Evolutionary conservation across 2,797 vertebrate genomes (phyloP).

Genomic region (Microcaecilia unicolor): DNA sequence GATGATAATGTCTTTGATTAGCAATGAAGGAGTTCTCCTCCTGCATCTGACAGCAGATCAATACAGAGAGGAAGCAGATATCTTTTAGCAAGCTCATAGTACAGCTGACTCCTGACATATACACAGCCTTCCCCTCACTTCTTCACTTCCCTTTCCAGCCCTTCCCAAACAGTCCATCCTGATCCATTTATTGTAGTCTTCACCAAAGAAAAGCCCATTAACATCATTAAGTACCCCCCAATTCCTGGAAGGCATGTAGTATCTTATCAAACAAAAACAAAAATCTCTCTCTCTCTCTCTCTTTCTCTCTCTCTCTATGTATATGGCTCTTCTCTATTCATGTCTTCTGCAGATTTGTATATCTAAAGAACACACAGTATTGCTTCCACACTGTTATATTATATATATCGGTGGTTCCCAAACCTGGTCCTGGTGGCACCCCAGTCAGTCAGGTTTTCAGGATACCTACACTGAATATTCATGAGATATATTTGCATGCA

Average conservation of each 20-base stretch:
- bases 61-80: slow-evolving; percentile 19
- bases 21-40: neutral
- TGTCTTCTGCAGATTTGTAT: too few species aligned
- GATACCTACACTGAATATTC: too few species aligned
- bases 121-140: neutral
- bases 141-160: slow-evolving; percentile 1
- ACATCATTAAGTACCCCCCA: slow-evolving; percentile 1
- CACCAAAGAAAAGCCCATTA: slow-evolving; percentile 16
- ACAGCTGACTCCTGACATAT: neutral
- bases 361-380: too few species aligned
- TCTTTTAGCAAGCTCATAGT: slow-evolving; percentile 5
- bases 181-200: slow-evolving; percentile 11
- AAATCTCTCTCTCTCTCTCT: too few species aligned
- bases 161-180: slow-evolving; percentile 1
- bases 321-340: too few species aligned
- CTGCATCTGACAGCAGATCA: slow-evolving; percentile 13
- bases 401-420: too few species aligned
- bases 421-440: too few species aligned
- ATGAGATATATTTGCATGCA: too few species aligned
- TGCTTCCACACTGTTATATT: too few species aligned
- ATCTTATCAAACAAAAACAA: neutral
- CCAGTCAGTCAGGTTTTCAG: too few species aligned
- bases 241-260: slow-evolving; percentile 19
- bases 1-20: neutral
- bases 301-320: too few species aligned